Base-by-base conservation (phyloP, 2,888 invertebrate species). In the Herminia tarsipennalis region DNA sequence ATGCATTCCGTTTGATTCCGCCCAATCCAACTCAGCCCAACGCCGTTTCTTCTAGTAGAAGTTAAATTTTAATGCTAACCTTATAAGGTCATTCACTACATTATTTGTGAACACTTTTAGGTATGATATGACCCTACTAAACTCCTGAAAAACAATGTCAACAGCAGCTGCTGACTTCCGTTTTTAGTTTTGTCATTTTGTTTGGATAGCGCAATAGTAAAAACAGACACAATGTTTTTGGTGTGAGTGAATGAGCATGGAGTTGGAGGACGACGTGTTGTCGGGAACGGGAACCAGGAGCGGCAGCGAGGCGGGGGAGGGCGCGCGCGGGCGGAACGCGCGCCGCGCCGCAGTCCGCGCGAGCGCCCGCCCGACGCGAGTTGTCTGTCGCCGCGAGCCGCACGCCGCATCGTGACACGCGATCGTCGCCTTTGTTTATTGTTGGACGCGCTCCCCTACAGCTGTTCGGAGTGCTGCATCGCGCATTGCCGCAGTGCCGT, bases 361-460 rank as follows among this genome's bases (percentile, higher is more conserved):
- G 78, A 79, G 79, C 76, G 72, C 80, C 81, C 83, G 79, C 73
- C 71, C 77, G 55, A 73, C 84, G 86, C 73, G 69, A 60, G 81
- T 83, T 67, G 86, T 86, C 78, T 73, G 73, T 60, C 54, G 67
- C 47, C 51, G 50, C 46, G 2, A 45, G 61, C 42, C 54, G 56
- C 56, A 44, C 56, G 45, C 59, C 46, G 44, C 51, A 56, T 57
- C 66, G 62, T 54, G 62, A 68, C 68, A 66, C 81, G 78, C 85
- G 82, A 79, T 81, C 79, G 73, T 68, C 61, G 68, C 70, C 87
- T 88, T 89, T 89, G 89, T 89, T 90, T 90, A 84, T 86, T 77
- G 79, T 77, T 73, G 59, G 60, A 76, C 77, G 71, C 77, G 76
- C 76, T 76, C 70, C 62, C 70, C 59, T 72, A 72, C 79, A 79